Percentiles rank a stretch among this genome's conserved stretches.
Evolutionary conservation across 2,888 invertebrate genomes (phyloP).

Genomic region (Plagodis dolabraria): DNA sequence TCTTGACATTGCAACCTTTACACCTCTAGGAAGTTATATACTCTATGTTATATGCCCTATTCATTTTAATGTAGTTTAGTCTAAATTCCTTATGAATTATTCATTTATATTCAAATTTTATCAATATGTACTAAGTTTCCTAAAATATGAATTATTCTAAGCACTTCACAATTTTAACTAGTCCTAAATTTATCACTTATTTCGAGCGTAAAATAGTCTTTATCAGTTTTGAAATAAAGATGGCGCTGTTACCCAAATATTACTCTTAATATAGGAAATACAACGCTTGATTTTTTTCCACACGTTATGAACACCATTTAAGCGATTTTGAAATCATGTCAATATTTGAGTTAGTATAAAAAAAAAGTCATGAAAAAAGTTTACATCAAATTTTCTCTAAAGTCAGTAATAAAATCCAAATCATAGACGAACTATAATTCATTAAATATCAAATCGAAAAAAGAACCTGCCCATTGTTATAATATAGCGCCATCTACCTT

Average conservation of each 20-base stretch:
- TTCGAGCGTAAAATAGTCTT: constrained; percentile 18
- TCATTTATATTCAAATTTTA: constrained; percentile 5
- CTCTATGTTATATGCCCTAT: too few relatives aligned
- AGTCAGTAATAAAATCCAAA: too few relatives aligned
- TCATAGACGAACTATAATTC: too few relatives aligned
- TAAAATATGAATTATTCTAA: constrained; percentile 4
- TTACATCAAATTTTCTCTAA: neutral
- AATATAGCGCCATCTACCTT: constrained; percentile 17
- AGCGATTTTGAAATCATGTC: too few relatives aligned
- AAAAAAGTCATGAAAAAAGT: neutral
- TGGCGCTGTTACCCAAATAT: constrained; percentile 16
- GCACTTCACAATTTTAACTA: constrained; percentile 26
- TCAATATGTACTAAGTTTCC: constrained; percentile 4
- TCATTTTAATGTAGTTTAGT: neutral
- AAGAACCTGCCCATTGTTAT: too few relatives aligned
- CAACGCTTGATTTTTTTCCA: too few relatives aligned
- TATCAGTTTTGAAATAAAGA: constrained; percentile 8
- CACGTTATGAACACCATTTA: too few relatives aligned
- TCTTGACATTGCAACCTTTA: too few relatives aligned
- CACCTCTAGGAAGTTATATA: too few relatives aligned
- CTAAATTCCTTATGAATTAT: constrained; percentile 1
- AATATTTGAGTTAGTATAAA: neutral
- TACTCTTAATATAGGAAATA: too few relatives aligned
- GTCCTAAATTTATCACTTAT: constrained; percentile 18
- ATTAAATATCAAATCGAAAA: too few relatives aligned